These are phyloP conservation scores for Tupaia chinensis DNA, from an alignment of 2,113 vertebrate species.

Conservation along the genomic window DNA sequence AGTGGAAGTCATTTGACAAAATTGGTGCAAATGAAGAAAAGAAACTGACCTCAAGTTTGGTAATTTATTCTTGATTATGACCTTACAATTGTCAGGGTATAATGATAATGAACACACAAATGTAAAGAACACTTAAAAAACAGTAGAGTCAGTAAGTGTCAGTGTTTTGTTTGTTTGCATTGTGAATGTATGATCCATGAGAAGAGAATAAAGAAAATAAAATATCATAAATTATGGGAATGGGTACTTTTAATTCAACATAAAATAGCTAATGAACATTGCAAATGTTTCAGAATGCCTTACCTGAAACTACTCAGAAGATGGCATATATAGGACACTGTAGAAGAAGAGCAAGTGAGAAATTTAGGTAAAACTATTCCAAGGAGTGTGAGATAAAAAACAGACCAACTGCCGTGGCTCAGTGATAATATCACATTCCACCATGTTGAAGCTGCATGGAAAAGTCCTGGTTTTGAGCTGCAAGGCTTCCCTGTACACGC, in stretches of 20 bases:
- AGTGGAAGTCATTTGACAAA: not conserved
- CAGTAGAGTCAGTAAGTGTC: not conserved
- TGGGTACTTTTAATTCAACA: not conserved
- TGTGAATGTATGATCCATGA: not conserved
- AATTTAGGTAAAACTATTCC: not conserved
- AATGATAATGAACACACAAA: not conserved
- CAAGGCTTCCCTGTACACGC: too few relatives aligned
- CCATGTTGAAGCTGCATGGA: too few relatives aligned
- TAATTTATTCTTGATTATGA: not conserved
- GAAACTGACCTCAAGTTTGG: not conserved
- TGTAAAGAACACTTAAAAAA: not conserved
- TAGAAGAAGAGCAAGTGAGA: not conserved
- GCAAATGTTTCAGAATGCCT: constrained; percentile 11
- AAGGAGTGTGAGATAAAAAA: not conserved
- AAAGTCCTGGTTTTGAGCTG: too few relatives aligned
- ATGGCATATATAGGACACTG: not conserved
- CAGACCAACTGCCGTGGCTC: too few relatives aligned
- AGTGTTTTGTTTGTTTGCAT: not conserved
- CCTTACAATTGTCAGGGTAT: not conserved
- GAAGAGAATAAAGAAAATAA: not conserved
- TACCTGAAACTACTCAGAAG: not conserved
- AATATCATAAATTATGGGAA: not conserved
- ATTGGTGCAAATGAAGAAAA: not conserved
- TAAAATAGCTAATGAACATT: not conserved
- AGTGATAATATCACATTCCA: too few relatives aligned